Evolutionary conservation across 2,888 invertebrate species (phyloP).

Genomic region (Rhamphomyia laevipes): DNA sequence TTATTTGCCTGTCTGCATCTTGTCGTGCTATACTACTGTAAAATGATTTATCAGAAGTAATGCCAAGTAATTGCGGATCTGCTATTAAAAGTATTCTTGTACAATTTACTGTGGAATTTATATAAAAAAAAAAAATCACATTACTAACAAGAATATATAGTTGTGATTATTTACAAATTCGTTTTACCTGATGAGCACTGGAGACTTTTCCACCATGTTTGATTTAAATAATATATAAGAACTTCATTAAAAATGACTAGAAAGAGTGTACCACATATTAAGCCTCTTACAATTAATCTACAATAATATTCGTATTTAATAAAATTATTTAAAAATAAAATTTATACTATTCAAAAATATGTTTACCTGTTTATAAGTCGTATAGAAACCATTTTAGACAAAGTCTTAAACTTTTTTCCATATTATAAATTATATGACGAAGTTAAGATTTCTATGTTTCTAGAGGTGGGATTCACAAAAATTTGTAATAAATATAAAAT

Average conservation of each 20-base stretch:
- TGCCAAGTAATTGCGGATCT: constrained; percentile 88
- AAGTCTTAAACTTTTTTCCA: not conserved
- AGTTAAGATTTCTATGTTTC: not conserved
- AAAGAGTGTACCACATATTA: not conserved
- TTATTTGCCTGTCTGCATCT: constrained; percentile 74
- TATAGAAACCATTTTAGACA: not conserved
- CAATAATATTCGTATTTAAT: not conserved
- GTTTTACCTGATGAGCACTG: constrained; percentile 29
- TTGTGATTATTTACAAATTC: too few species aligned
- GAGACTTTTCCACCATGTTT: constrained; percentile 30
- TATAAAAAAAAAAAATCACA: constrained; percentile 1
- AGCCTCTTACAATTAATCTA: not conserved
- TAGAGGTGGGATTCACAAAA: not conserved
- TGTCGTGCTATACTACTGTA: constrained; percentile 63
- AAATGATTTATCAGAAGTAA: constrained; percentile 54
- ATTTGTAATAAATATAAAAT: not conserved
- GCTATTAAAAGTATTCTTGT: constrained; percentile 63
- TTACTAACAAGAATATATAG: not conserved
- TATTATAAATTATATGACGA: not conserved
- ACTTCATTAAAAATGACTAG: not conserved
- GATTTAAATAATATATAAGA: constrained; percentile 30
- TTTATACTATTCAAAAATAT: not conserved
- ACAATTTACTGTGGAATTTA: constrained; percentile 38
- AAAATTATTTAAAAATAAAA: not conserved
- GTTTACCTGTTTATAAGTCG: not conserved